These are phyloP conservation scores for Troglohyphantes excavatus DNA, from an alignment of 2,888 invertebrate genomes.

Conservation along the genomic window DNA sequence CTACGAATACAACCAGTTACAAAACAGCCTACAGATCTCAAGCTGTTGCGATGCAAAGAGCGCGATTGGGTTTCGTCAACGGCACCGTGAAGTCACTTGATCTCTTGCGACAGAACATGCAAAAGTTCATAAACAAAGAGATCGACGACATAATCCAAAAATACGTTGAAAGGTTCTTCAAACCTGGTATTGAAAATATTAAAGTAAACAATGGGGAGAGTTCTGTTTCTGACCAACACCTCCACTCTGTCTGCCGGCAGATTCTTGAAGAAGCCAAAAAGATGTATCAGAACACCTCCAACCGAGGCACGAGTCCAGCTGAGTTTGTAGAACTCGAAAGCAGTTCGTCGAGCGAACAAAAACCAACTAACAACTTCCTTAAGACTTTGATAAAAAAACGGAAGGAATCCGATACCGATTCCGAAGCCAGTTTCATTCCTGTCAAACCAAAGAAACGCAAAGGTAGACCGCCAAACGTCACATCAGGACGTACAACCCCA, in stretches of 20 bases:
- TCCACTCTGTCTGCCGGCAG: slow-evolving; percentile 88
- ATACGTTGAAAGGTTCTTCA: slow-evolving; percentile 91
- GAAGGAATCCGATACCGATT: slow-evolving; percentile 84
- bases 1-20: slow-evolving; percentile 81
- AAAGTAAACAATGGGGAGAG: slow-evolving; percentile 89
- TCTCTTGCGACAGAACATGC: slow-evolving; percentile 89
- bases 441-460: slow-evolving; percentile 84
- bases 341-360: slow-evolving; percentile 62
- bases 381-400: slow-evolving; percentile 85
- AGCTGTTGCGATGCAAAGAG: slow-evolving; percentile 82
- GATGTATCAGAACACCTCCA: slow-evolving; percentile 84
- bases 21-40: slow-evolving; percentile 83
- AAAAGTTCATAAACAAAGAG: slow-evolving; percentile 89
- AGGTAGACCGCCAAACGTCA: slow-evolving; percentile 85
- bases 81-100: slow-evolving; percentile 89
- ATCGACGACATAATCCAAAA: slow-evolving; percentile 90
- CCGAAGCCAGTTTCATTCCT: slow-evolving; percentile 81
- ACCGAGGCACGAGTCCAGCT: slow-evolving; percentile 79
- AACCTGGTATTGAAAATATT: slow-evolving; percentile 90
- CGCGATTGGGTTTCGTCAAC: slow-evolving; percentile 84
- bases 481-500: slow-evolving; percentile 81
- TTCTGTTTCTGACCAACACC: slow-evolving; percentile 89
- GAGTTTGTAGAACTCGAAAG: slow-evolving; percentile 79
- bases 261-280: slow-evolving; percentile 89
- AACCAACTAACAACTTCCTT: slow-evolving; percentile 33